phyloP scores from a whole-genome alignment of 2,113 vertebrate species.

The Alosa alosa region DNA sequence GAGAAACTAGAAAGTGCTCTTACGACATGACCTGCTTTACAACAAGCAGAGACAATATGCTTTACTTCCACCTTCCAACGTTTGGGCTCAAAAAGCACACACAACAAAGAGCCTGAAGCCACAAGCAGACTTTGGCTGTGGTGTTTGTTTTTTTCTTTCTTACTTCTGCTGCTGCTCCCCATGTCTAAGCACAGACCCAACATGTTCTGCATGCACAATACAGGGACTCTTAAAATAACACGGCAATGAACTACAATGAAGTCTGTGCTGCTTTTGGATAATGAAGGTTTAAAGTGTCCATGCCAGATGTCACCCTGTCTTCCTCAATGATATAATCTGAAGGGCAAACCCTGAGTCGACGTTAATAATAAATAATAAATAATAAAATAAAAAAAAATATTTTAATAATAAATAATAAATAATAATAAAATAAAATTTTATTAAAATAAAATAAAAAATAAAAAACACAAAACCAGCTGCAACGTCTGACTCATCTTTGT shows the following conservation, averaged over 20 bases:
- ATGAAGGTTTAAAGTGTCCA: background rate
- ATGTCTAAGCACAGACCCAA: background rate
- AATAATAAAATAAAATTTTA: too few species aligned
- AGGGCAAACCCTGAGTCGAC: background rate
- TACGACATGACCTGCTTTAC: slow-evolving; percentile 14
- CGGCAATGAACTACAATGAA: background rate
- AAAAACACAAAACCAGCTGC: background rate
- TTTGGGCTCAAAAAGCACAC: background rate
- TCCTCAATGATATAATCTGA: background rate
- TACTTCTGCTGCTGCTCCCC: background rate
- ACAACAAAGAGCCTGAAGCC: background rate
- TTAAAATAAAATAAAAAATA: background rate
- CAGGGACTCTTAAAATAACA: background rate
- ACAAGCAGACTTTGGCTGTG: background rate
- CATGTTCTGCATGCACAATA: background rate
- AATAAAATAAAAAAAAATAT: background rate
- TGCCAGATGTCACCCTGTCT: slow-evolving; percentile 1
- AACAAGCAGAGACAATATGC: slow-evolving; percentile 11
- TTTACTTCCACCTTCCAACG: slow-evolving; percentile 3
- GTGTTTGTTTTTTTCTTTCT: background rate
- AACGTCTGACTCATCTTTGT: background rate
- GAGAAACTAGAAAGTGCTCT: background rate
- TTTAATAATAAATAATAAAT: too few species aligned
- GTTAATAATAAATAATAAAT: background rate
- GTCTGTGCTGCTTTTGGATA: background rate